A percentile compares a stretch with the other conserved stretches of the same genome.
phyloP scores from a whole-genome alignment of 2,113 vertebrate genomes.

The Silurus glanis region DNA sequence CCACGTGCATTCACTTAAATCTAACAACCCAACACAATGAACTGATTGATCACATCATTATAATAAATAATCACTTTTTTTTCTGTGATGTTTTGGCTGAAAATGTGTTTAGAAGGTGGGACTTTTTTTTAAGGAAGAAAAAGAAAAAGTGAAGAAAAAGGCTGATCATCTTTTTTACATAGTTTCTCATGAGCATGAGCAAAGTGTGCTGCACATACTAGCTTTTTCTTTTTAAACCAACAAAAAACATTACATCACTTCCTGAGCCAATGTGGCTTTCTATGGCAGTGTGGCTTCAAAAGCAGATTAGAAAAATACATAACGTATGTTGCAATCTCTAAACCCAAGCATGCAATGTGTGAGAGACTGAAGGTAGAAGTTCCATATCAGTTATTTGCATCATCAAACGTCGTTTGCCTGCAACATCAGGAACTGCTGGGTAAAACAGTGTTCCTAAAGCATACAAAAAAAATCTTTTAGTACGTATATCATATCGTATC shows the following conservation, averaged over 20 bases:
- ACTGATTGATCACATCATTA: not conserved
- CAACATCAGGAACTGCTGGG: not conserved
- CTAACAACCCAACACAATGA: not conserved
- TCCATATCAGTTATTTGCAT: not conserved
- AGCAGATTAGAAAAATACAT: not conserved
- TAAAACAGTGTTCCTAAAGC: not conserved
- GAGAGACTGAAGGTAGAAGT: not conserved
- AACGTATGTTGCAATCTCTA: not conserved
- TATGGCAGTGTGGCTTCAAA: not conserved
- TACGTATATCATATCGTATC: too few relatives aligned
- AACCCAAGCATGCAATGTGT: not conserved
- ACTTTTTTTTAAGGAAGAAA: not conserved
- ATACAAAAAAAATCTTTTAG: not conserved
- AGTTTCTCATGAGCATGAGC: not conserved
- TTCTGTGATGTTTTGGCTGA: not conserved
- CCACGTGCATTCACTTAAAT: not conserved
- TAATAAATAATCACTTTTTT: not conserved
- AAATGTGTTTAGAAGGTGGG: not conserved
- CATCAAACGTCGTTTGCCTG: not conserved
- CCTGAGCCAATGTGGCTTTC: not conserved
- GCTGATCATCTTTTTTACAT: not conserved
- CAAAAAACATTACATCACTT: not conserved
- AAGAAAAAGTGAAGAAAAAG: not conserved
- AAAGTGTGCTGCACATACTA: not conserved
- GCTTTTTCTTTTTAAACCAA: not conserved